Conservation (phyloP, 2,113 vertebrate genomes). For the Ameiurus melas region DNA sequence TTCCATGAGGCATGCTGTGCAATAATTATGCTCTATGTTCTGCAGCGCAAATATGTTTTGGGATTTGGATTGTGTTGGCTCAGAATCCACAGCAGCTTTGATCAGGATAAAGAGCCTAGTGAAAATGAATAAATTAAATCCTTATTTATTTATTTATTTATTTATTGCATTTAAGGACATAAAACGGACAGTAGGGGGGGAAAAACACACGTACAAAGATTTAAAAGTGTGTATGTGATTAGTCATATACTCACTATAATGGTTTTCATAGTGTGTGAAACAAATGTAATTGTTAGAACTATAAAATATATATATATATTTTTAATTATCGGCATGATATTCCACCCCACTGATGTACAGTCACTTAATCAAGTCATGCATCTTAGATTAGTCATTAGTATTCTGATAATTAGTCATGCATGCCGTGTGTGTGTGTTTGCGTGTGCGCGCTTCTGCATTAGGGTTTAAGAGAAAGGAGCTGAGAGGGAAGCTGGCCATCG, state of each 20-base stretch:
- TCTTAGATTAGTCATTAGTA: neutral
- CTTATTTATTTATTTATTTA: neutral
- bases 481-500: conserved; percentile 89
- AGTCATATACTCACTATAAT: neutral
- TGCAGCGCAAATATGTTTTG: neutral
- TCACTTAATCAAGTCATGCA: no score
- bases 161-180: neutral
- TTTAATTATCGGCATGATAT: neutral
- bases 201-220: neutral
- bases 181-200: neutral
- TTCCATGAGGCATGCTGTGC: neutral
- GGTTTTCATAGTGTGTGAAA: neutral
- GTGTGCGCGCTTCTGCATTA: conserved; percentile 50
- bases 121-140: neutral
- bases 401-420: neutral
- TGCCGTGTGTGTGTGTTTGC: neutral
- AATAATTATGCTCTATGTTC: neutral
- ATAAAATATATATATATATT: neutral
- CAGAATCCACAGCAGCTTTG: neutral
- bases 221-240: neutral
- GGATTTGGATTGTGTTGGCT: neutral
- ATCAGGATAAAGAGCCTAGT: neutral
- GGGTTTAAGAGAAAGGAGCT: conserved; percentile 89
- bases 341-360: neutral
- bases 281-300: neutral